Conservation (phyloP, 2,113 vertebrate genomes). For the Accipiter cooperii region DNA sequence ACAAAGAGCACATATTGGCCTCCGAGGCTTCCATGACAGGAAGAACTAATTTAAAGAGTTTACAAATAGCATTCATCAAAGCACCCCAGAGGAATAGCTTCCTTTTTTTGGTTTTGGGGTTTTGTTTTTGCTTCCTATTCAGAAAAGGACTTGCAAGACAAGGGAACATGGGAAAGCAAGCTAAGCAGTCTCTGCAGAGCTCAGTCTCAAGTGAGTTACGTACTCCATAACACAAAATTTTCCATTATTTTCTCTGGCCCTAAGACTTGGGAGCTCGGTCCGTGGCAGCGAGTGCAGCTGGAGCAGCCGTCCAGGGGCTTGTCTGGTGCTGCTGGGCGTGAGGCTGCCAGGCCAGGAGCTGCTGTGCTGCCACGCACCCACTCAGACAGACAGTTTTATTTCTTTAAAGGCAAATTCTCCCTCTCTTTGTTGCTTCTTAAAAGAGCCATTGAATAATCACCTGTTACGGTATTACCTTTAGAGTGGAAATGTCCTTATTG, state of each 20-base stretch:
- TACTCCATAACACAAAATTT: not conserved
- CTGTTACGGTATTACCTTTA: not conserved
- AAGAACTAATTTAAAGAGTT: not conserved
- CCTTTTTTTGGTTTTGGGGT: not conserved
- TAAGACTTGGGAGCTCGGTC: not conserved
- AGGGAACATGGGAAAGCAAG: not conserved
- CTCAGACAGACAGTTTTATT: not conserved
- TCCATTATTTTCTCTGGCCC: not conserved
- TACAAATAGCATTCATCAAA: not conserved
- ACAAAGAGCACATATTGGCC: not conserved
- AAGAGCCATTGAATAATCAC: not conserved
- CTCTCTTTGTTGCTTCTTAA: not conserved
- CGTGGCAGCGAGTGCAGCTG: not conserved
- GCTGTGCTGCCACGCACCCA: not conserved
- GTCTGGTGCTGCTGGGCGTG: not conserved
- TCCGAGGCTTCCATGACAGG: not conserved
- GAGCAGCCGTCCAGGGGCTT: rapidly evolving
- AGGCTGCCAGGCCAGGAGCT: not conserved
- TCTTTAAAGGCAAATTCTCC: not conserved
- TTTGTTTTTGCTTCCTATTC: not conserved
- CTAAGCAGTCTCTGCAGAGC: not conserved
- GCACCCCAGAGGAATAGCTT: not conserved
- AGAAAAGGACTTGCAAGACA: not conserved
- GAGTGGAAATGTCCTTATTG: not conserved
- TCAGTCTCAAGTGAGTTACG: not conserved